Evolutionary conservation across 2,113 vertebrate species (phyloP), one percentile per base, ranked within the genome.

Genomic region (Drymodes brunneopygia): DNA sequence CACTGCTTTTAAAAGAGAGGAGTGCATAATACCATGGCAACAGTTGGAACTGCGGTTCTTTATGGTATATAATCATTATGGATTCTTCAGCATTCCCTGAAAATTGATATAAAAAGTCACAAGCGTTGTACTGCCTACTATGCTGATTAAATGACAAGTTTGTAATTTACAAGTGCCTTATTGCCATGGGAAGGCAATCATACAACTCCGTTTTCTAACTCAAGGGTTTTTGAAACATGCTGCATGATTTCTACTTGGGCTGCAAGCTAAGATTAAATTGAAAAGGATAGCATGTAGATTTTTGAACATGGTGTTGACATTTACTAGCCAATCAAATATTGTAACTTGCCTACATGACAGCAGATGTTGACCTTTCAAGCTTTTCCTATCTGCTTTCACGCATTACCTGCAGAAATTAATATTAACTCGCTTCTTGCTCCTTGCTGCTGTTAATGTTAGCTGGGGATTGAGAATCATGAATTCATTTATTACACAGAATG

Each of bases 321-420:
- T 98, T 98, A 97, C 97, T 86, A 95, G 96, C 97, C 98, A 98
- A 98, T 98, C 97, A 97, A 96, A 97, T 97, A 97, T 95, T 97
- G 97, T 92, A 97, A 45, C 96, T 96, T 97, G 97, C 94, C 88
- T 97, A 92, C 97, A 97, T 98, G 97, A 98, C 96, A 97, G 97
- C 98, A 98, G 98, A 98, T 98, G 98, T 96, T 98, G 98, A 98
- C 98, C 98, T 98, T 98, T 98, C 97, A 92, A 96, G 96, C 96
- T 98, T 96, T 96, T 95, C 90, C 97, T 98, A 96, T 98, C 97
- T 98, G 90, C 97, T 95, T 97, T 97, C 97, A 95, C 12, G 60
- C 95, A 96, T 97, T 98, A 98, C 98, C 98, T 98, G 97, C 96
- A 98, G 97, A 98, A 98, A 98, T 98, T 98, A 98, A 98, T 98